These are phyloP conservation scores for Drosophila obscura DNA, from an alignment of 1,140 invertebrate genomes.

Conservation along the genomic window DNA sequence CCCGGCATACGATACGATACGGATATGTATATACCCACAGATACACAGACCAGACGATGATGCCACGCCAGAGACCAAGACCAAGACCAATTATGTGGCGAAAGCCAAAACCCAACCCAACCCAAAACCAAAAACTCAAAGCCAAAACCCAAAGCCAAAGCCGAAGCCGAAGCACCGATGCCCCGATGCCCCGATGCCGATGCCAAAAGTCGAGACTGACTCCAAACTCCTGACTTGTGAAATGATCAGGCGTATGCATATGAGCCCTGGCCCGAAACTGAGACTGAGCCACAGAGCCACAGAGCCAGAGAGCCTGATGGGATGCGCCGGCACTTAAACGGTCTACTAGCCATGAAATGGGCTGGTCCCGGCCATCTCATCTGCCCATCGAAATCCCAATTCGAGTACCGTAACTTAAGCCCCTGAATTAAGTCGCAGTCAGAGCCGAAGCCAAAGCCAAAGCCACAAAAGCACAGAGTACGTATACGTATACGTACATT, in stretches of 20 bases:
- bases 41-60: neutral
- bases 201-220: neutral
- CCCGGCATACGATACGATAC: conserved; percentile 25
- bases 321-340: conserved; percentile 56
- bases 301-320: conserved; percentile 6
- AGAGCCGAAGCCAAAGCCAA: conserved; percentile 14
- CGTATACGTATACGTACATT: neutral
- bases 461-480: conserved; percentile 1
- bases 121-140: conserved; percentile 23
- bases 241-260: conserved; percentile 63
- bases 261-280: conserved; percentile 28
- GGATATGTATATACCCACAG: neutral
- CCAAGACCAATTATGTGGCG: conserved; percentile 68
- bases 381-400: conserved; percentile 42
- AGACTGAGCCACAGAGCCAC: neutral
- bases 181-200: conserved; percentile 30
- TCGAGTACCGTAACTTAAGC: conserved; percentile 68
- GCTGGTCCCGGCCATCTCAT: conserved; percentile 24
- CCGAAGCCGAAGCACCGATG: conserved; percentile 20
- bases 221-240: conserved; percentile 11
- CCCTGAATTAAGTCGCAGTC: conserved; percentile 53
- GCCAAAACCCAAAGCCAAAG: conserved; percentile 29
- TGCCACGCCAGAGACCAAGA: conserved; percentile 1
- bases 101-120: conserved; percentile 59
- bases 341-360: conserved; percentile 67